Base-by-base conservation (phyloP, 2,797 vertebrate species). In the Echiichthys vipera region DNA sequence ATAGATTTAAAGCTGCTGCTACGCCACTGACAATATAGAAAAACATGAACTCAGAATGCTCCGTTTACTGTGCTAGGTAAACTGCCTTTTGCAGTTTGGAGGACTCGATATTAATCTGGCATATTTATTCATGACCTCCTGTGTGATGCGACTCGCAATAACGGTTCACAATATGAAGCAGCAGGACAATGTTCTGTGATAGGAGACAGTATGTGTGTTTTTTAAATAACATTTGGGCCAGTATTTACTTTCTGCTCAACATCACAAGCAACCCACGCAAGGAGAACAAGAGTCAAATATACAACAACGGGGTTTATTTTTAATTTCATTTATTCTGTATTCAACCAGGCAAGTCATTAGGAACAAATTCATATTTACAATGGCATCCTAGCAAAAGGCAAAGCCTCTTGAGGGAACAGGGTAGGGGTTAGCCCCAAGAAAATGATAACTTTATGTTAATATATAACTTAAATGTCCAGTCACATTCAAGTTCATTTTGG, bases 91-190 rank as follows among this genome's bases (percentile, higher is more conserved):
- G 7, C 25, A 34, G 3, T 17, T 34, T 22, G 6, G 20, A 7
- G 55, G 36, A 27, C 29, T n/a, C 7, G 17, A 32, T 46, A 32
- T 37, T 9, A 43, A 46, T 25, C 32, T 20, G 15, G 7, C 24
- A 58, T 29, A 61, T 65, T 58, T 37, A 74, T 66, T 59, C 39
- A 37, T 53, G 46, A 46, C 47, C 39, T 51, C 37, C 39, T 27
- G 43, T 10, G 63, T 24, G 39, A 46, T 39, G 39, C 15, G 39
- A 53, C 30, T 74, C 22, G 37, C 29, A 50, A 51, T 34, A 6
- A 32, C 14, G 5, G 4, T 45, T 29, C 22, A 45, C 47, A 63
- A 27, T 2, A 14, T 29, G 6, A 58, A 22, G 45, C 14, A 59
- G 14, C 37, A 32, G 18, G 14, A 25, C 11, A 24, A 12, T 1